Evolutionary conservation across 2,113 vertebrate genomes (phyloP).

Genomic region (Sinocyclocheilus rhinocerous): DNA sequence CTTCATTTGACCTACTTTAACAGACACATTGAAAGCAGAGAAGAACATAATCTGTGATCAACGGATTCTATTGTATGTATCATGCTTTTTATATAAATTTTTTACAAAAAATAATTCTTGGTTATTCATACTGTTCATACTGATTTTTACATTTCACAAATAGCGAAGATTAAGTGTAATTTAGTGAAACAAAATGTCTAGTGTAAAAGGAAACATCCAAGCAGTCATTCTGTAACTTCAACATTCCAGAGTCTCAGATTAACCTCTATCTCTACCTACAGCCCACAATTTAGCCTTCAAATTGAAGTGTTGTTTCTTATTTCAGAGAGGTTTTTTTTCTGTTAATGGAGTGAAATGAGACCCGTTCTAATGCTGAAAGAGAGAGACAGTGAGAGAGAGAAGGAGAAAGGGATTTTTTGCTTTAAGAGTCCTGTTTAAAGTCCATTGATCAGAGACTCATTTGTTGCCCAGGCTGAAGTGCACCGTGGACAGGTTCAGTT

Average conservation of each 20-base stretch:
- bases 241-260: slow-evolving; percentile 18
- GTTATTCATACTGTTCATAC: not conserved
- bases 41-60: too few species aligned
- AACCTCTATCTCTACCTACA: not conserved
- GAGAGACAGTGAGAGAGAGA: slow-evolving; percentile 35
- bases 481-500: slow-evolving; percentile 24
- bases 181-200: not conserved
- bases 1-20: not conserved
- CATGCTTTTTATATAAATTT: too few species aligned
- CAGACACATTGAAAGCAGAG: not conserved
- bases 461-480: slow-evolving; percentile 25
- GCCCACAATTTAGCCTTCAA: slow-evolving; percentile 22
- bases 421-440: not conserved
- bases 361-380: slow-evolving; percentile 27
- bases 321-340: not conserved
- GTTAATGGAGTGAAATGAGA: slow-evolving; percentile 34
- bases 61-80: too few species aligned
- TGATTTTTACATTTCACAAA: not conserved
- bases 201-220: not conserved
- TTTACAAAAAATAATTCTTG: not conserved
- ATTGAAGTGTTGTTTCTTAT: slow-evolving; percentile 31
- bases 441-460: slow-evolving; percentile 17
- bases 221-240: not conserved
- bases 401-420: slow-evolving; percentile 30
- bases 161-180: not conserved